These are phyloP conservation scores for Corythornis madagascariensis DNA, from an alignment of 2,113 vertebrate species.

Conservation along the genomic window DNA sequence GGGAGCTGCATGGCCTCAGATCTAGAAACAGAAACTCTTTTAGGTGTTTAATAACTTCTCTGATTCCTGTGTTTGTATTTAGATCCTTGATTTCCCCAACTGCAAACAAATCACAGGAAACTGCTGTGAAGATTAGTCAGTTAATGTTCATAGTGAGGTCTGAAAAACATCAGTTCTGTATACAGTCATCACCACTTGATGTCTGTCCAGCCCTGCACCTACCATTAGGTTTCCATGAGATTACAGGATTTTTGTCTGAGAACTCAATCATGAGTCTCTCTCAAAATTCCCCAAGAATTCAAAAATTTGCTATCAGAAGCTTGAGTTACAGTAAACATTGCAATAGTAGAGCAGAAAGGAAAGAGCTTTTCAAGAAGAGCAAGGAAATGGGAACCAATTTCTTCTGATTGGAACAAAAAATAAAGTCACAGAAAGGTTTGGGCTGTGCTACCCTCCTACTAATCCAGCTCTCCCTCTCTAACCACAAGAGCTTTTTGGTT, in stretches of 20 bases:
- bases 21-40: not conserved
- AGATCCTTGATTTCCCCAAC: not conserved
- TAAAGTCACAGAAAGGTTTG: not conserved
- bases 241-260: not conserved
- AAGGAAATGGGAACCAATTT: not conserved
- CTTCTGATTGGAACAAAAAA: not conserved
- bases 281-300: not conserved
- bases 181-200: not conserved
- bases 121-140: not conserved
- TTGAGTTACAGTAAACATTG: not conserved
- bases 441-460: not conserved
- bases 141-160: not conserved
- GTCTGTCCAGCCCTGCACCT: not conserved
- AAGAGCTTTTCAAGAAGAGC: not conserved
- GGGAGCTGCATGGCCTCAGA: fast-evolving
- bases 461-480: not conserved
- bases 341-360: not conserved
- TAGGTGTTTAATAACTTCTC: not conserved
- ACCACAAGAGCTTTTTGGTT: not conserved
- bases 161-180: not conserved
- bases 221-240: fast-evolving
- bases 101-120: not conserved
- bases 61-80: not conserved
- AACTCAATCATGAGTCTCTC: not conserved
- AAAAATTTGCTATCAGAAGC: not conserved